phyloP scores from a whole-genome alignment of 2,797 vertebrate genomes.

The Pseudochirops corinnae region DNA sequence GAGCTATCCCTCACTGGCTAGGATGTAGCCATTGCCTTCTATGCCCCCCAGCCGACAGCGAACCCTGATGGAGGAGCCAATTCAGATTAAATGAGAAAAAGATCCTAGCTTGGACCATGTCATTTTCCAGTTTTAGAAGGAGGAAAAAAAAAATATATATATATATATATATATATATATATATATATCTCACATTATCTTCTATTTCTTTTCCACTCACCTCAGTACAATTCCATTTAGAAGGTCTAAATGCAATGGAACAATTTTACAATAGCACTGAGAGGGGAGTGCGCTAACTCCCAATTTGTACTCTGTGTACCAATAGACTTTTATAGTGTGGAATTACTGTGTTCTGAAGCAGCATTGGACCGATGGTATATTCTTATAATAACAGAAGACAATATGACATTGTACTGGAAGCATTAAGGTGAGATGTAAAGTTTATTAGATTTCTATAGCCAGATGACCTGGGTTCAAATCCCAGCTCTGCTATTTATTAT shows the following conservation, averaged over 20 bases:
- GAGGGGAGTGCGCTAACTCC: background rate
- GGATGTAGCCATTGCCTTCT: background rate
- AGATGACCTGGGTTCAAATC: background rate
- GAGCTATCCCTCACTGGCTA: constrained; percentile 35
- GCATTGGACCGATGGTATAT: background rate
- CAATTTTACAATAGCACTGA: constrained; percentile 36
- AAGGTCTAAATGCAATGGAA: constrained; percentile 65
- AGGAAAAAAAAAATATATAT: background rate
- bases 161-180: no score
- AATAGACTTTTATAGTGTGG: background rate
- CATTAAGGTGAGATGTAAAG: background rate
- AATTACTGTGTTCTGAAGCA: background rate
- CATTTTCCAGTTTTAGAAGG: constrained; percentile 67
- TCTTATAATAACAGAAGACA: background rate
- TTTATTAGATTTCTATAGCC: background rate
- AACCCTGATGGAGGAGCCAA: constrained; percentile 40
- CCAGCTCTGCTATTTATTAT: background rate
- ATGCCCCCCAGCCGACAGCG: background rate
- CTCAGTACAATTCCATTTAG: constrained; percentile 29
- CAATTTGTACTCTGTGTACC: background rate
- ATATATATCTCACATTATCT: constrained; percentile 56
- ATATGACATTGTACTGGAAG: background rate
- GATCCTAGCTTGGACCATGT: constrained; percentile 51
- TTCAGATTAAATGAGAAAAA: constrained; percentile 48
- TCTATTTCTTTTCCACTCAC: constrained; percentile 51